Base-by-base conservation (phyloP, 2,113 vertebrate species). In the Tricholaema leucomelas region DNA sequence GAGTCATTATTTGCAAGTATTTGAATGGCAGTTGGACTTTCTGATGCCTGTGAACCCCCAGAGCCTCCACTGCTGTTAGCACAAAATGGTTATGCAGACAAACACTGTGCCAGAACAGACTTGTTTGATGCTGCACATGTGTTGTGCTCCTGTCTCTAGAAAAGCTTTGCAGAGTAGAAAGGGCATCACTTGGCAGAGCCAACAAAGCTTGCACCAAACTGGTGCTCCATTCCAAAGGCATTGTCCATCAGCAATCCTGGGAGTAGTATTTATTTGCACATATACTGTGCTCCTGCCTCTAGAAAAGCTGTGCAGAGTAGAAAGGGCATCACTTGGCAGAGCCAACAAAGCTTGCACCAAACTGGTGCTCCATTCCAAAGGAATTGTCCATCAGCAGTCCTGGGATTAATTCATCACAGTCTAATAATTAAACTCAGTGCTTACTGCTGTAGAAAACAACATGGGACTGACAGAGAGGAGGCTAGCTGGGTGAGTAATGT, bases 1-100 rank as follows among this genome's bases (percentile, higher is more conserved):
- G 87, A 92, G 46, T 91, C 84, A 89, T 82, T 92, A 89, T 95
- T 95, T 94, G 91, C 81, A 85, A 85, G 85, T 92, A 96, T 85
- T 92, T 92, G 85, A 91, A 67, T 85, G 92, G 58, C 87, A 95
- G 58, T 60, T 80, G 95, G 85, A 69, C 72, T 89, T 88, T 94
- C 75, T 92, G 89, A 91, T 85, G 92, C 87, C 65, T 93, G 69
- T 83, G 89, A 96, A 92, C 82, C 58, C 58, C 80, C 6, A 0
- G 8, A 69, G 58, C 60, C 91, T 89, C 69, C 75, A 85, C 3
- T 3, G 15, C 44, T 74, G 40, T 77, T 88, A 85, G 75, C 81
- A 91, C 72, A 92, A 69, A 85, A 92, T 77, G 52, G 69, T 93
- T 96, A 74, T 87, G 95, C 95, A 93, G 33, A 74, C 84, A 85